phyloP scores from a whole-genome alignment of 2,888 invertebrate species.

The Clistopyga incitator region DNA sequence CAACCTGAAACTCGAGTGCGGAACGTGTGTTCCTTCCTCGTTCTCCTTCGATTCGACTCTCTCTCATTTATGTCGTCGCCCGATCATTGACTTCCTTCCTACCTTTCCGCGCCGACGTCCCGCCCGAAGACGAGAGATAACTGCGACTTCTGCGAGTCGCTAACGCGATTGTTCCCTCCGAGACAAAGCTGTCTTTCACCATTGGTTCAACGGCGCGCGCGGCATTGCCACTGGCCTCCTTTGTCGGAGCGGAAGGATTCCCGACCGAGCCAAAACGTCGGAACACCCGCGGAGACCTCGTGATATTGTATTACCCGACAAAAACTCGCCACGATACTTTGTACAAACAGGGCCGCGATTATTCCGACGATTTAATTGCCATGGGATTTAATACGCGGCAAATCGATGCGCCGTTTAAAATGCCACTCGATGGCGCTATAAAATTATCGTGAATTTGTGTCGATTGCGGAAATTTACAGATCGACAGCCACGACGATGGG shows the following conservation, averaged over 20 bases:
- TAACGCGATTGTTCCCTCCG: slow-evolving; percentile 63
- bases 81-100: slow-evolving; percentile 47
- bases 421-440: not conserved
- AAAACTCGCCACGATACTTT: slow-evolving; percentile 7
- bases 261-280: slow-evolving; percentile 41
- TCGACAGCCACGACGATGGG: not conserved
- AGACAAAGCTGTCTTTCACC: slow-evolving; percentile 68
- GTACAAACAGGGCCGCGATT: slow-evolving; percentile 22
- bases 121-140: slow-evolving; percentile 30
- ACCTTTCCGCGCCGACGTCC: slow-evolving; percentile 10
- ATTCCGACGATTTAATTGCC: slow-evolving; percentile 40
- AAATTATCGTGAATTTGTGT: not conserved
- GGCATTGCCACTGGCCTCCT: slow-evolving; percentile 65
- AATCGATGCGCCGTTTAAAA: not conserved
- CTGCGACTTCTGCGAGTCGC: slow-evolving; percentile 39
- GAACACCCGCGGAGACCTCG: slow-evolving; percentile 60
- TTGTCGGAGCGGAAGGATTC: slow-evolving; percentile 61
- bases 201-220: not conserved
- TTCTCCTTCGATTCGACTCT: slow-evolving; percentile 9
- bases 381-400: not conserved
- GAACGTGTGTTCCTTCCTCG: slow-evolving; percentile 34
- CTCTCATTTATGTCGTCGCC: slow-evolving; percentile 38
- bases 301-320: slow-evolving; percentile 22
- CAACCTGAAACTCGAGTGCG: slow-evolving; percentile 36
- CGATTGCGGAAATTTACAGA: not conserved